These are phyloP conservation scores for Glareola pratincola DNA, from an alignment of 2,113 vertebrate species.

Conservation along the genomic window DNA sequence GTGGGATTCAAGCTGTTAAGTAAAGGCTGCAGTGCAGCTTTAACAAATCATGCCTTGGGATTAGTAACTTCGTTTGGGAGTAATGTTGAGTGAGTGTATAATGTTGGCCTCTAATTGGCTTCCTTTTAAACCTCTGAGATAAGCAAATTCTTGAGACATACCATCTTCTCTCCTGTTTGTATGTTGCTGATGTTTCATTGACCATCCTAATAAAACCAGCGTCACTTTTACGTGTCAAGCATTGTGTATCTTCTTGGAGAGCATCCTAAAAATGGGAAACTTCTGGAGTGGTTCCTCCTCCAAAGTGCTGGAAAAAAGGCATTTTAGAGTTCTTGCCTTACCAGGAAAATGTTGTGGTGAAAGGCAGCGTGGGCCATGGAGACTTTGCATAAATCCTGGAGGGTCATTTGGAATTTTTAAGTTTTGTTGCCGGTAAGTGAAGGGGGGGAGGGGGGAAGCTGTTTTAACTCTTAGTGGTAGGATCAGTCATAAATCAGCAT, in stretches of 20 bases:
- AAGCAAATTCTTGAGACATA: neutral
- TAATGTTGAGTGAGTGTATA: neutral
- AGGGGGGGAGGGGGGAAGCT: neutral
- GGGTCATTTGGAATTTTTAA: neutral
- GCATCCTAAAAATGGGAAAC: neutral
- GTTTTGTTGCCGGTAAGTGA: neutral
- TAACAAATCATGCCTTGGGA: neutral
- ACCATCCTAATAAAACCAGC: neutral
- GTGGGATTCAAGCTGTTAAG: neutral
- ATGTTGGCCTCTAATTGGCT: neutral
- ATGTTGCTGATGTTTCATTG: neutral
- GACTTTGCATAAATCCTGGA: neutral
- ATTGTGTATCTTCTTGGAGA: neutral
- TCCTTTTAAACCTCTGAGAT: neutral
- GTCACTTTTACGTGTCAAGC: neutral
- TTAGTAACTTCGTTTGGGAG: neutral
- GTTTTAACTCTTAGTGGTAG: neutral
- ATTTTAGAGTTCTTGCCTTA: neutral
- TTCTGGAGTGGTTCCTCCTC: neutral
- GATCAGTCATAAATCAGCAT: neutral
- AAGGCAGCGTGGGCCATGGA: neutral
- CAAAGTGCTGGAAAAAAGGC: neutral
- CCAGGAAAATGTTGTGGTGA: neutral
- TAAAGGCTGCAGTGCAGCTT: neutral
- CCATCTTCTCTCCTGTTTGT: neutral